Percentiles rank a stretch among this genome's conserved stretches.
Conservation (phyloP, 2,113 vertebrate genomes). For the Mobula hypostoma region DNA sequence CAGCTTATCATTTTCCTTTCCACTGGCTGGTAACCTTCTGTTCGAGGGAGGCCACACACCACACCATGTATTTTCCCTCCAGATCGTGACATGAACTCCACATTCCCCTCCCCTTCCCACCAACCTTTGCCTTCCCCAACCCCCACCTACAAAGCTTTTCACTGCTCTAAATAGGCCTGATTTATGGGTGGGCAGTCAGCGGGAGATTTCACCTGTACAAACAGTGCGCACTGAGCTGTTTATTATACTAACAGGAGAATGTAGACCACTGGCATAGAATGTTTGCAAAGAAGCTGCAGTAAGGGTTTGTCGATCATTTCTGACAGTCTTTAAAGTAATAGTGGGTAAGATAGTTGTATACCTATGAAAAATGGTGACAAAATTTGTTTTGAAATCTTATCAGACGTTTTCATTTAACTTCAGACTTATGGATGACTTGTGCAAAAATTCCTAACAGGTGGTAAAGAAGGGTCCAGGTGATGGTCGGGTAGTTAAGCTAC, state of each 20-base stretch:
- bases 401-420: neutral
- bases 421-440: neutral
- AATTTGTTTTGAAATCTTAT: neutral
- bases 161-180: constrained; percentile 56
- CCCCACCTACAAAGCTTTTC: neutral
- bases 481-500: neutral
- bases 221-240: constrained; percentile 70
- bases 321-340: neutral
- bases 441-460: neutral
- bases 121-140: too few relatives aligned
- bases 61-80: constrained; percentile 49
- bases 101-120: constrained; percentile 46
- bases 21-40: constrained; percentile 57
- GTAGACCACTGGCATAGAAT: constrained; percentile 61
- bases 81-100: constrained; percentile 48
- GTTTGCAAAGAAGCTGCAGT: constrained; percentile 58
- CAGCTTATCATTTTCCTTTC: constrained; percentile 49
- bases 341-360: neutral
- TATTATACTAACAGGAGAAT: constrained; percentile 75
- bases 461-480: neutral
- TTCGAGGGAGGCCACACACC: constrained; percentile 55
- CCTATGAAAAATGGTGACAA: neutral
- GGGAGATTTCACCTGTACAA: constrained; percentile 79
- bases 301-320: neutral
- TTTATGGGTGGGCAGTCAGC: constrained; percentile 74